A percentile compares a stretch with the other conserved stretches of the same genome.
phyloP scores from a whole-genome alignment of 2,797 vertebrate genomes.

The Alcedo atthis region DNA sequence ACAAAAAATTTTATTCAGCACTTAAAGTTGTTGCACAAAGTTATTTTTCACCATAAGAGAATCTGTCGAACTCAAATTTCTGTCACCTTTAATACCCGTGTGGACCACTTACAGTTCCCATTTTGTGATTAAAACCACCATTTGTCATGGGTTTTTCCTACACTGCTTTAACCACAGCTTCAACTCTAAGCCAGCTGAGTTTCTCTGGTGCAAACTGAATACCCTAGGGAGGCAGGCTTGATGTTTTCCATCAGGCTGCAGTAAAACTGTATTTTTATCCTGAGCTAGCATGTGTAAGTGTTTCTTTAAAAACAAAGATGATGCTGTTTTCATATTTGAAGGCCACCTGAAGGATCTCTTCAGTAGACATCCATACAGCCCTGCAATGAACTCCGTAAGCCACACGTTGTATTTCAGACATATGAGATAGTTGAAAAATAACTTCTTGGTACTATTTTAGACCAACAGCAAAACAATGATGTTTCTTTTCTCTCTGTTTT shows the following conservation, averaged over 20 bases:
- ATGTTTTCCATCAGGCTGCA: background rate
- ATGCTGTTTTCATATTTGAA: background rate
- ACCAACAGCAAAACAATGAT: background rate
- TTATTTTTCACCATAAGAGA: slow-evolving; percentile 1
- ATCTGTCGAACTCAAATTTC: slow-evolving; percentile 31
- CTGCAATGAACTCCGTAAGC: background rate
- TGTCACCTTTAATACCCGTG: slow-evolving; percentile 11
- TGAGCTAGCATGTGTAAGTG: background rate
- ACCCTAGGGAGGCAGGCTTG: background rate
- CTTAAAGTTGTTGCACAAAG: background rate
- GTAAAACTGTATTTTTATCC: background rate
- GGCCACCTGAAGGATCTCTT: background rate
- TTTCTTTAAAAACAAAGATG: background rate
- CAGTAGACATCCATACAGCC: background rate
- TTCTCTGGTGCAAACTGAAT: background rate
- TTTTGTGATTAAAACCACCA: background rate
- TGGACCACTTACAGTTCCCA: background rate
- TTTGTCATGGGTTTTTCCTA: background rate
- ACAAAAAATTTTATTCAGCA: slow-evolving; percentile 23
- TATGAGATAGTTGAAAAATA: background rate
- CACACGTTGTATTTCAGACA: background rate
- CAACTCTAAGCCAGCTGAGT: background rate
- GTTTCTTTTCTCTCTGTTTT: background rate
- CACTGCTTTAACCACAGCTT: background rate
- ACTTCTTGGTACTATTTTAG: background rate